Evolutionary conservation across 2,797 vertebrate species (phyloP), one percentile per base, ranked within the genome.

Genomic region (Chelidonichthys spinosus): DNA sequence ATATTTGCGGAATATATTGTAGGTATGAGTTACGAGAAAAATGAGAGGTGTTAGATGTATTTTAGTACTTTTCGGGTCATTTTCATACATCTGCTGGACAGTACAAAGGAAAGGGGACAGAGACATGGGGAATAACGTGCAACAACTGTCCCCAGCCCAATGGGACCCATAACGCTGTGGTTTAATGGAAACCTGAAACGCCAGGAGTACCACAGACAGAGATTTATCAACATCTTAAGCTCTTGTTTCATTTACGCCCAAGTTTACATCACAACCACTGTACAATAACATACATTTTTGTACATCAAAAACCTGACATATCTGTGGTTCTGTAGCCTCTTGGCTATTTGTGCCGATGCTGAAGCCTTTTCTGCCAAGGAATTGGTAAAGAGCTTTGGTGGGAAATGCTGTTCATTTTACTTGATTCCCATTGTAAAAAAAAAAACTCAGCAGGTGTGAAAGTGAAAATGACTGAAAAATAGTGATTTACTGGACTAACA

Each of bases 21-120:
- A 43, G 39, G 25, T 44, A 36, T n/a, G 42, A 40, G n/a, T 55
- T 66, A 36, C 9, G 58, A 49, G 17, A 54, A 54, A 71, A 68
- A 58, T 76, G 18, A 67, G n/a, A 18, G 0, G 33, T 0, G 13
- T 44, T 44, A 3, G 10, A n/a, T 13, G 47, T 13, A 32, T 63
- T 53, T 53, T 14, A 0, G 3, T 15, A 10, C 4, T 14, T 55
- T 55, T 36, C 0, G 4, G 33, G 35, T 2, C 0, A 58, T 50
- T 65, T 64, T 55, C 5, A 67, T 50, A 33, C 8, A 75, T 35
- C 68, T 50, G 43, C 3, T 42, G 14, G 11, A 39, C 11, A 35
- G 15, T 25, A 25, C 25, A 15, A 11, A 59, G 43, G 15, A 62
- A 63, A 55, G n/a, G 6, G 6, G 0, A 42, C 70, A 43, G n/a